Conservation (phyloP, 1,140 invertebrate species). For the Drosophila arizonae region DNA sequence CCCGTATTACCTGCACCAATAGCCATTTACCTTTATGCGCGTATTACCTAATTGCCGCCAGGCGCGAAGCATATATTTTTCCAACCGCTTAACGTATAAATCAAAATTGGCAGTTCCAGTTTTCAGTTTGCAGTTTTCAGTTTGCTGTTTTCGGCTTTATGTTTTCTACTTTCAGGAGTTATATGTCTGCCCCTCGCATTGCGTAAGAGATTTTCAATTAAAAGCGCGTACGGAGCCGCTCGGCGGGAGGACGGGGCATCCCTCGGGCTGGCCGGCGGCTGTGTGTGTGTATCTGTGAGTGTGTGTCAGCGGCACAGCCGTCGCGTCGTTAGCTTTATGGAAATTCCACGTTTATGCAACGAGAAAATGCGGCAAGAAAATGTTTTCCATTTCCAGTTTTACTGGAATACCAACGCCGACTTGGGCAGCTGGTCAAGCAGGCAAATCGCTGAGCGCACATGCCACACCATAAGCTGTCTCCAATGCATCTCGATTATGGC, state of each 20-base stretch:
- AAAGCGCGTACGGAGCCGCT: slow-evolving; percentile 32
- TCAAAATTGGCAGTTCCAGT: slow-evolving; percentile 65
- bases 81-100: slow-evolving; percentile 36
- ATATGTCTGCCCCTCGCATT: slow-evolving; percentile 19
- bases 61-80: slow-evolving; percentile 42
- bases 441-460: slow-evolving; percentile 40
- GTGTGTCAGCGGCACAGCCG: slow-evolving; percentile 56
- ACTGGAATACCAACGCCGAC: slow-evolving; percentile 53
- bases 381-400: slow-evolving; percentile 68
- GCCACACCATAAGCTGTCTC: slow-evolving; percentile 19
- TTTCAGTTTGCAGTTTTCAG: background rate
- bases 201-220: slow-evolving; percentile 55
- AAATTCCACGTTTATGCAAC: slow-evolving; percentile 73
- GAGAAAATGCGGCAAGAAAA: slow-evolving; percentile 64
- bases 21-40: slow-evolving; percentile 46
- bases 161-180: slow-evolving; percentile 7
- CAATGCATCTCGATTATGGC: slow-evolving; percentile 3
- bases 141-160: background rate
- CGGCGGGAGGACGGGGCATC: background rate
- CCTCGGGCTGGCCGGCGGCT: too few relatives aligned
- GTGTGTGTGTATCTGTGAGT: background rate
- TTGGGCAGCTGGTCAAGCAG: slow-evolving; percentile 49
- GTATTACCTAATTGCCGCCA: slow-evolving; percentile 59
- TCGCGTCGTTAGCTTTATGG: slow-evolving; percentile 49
- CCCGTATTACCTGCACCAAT: slow-evolving; percentile 21